Percentiles rank a stretch among this genome's conserved stretches.
phyloP scores from a whole-genome alignment of 2,888 invertebrate genomes.

The Dorcus parallelipipedus region DNA sequence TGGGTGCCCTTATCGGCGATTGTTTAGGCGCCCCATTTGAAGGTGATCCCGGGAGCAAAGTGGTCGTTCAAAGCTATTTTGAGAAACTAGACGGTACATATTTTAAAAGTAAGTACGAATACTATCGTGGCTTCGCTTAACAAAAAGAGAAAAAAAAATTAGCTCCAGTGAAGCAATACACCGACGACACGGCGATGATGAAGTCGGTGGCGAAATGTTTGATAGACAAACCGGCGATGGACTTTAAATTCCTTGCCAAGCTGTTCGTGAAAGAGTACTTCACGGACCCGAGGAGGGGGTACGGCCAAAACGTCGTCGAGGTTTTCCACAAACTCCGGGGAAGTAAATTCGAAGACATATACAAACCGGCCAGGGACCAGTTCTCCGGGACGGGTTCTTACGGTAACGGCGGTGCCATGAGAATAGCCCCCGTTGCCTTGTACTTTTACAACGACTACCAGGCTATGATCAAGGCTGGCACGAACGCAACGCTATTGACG shows the following conservation, averaged over 20 bases:
- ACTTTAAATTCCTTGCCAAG: constrained; percentile 59
- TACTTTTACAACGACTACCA: constrained; percentile 55
- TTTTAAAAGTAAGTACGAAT: constrained; percentile 49
- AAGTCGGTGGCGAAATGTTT: constrained; percentile 61
- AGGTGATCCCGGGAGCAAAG: constrained; percentile 49
- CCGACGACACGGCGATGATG: constrained; percentile 73
- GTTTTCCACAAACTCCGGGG: constrained; percentile 56
- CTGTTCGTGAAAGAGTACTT: constrained; percentile 63
- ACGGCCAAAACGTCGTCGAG: constrained; percentile 59
- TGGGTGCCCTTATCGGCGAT: constrained; percentile 67
- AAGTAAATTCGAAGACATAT: constrained; percentile 56
- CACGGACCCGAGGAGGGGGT: constrained; percentile 60
- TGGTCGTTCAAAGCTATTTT: constrained; percentile 56
- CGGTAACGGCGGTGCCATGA: constrained; percentile 79
- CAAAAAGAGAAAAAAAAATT: constrained; percentile 20
- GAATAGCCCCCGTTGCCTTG: constrained; percentile 64
- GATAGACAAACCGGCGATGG: constrained; percentile 53
- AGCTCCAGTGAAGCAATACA: constrained; percentile 58
- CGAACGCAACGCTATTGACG: constrained; percentile 57
- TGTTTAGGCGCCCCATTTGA: constrained; percentile 70
- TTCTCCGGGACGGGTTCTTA: constrained; percentile 67
- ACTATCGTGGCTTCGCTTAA: background rate
- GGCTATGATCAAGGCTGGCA: constrained; percentile 51
- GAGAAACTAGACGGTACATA: constrained; percentile 56
- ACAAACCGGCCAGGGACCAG: constrained; percentile 61